A percentile compares a stretch with the other conserved stretches of the same genome.
phyloP scores from a whole-genome alignment of 2,797 vertebrate species.

The Crocidura indochinensis region DNA sequence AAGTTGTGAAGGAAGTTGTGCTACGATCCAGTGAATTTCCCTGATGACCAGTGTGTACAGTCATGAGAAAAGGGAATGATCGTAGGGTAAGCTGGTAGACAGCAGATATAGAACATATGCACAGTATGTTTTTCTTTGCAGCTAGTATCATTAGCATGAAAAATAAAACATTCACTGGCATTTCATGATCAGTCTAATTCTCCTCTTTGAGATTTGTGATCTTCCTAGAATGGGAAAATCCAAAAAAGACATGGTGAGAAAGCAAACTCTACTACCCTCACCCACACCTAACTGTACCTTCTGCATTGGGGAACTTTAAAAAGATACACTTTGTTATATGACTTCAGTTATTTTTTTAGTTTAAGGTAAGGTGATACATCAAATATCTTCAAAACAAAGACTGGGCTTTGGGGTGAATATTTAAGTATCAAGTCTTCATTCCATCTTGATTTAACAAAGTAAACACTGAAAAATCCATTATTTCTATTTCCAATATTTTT shows the following conservation, averaged over 20 bases:
- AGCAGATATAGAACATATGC: neutral
- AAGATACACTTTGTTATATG: neutral
- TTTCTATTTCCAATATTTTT: too few relatives aligned
- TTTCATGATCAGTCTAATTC: slow-evolving; percentile 25
- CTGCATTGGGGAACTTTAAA: neutral
- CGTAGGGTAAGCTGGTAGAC: neutral
- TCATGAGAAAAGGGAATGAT: neutral
- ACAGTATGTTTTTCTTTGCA: slow-evolving; percentile 35
- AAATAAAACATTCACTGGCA: slow-evolving; percentile 52
- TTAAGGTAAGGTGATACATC: neutral
- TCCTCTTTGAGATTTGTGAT: slow-evolving; percentile 47
- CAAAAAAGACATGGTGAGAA: neutral
- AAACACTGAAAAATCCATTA: neutral
- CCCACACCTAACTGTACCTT: too few relatives aligned
- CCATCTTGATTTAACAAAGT: neutral
- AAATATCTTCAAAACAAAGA: neutral
- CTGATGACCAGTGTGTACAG: slow-evolving; percentile 14
- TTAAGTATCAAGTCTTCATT: neutral
- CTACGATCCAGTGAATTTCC: neutral
- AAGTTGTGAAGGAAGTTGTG: neutral
- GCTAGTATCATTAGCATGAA: slow-evolving; percentile 31
- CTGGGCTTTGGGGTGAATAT: neutral
- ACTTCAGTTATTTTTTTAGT: neutral
- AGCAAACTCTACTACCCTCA: too few relatives aligned
- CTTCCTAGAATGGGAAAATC: neutral